Base-by-base conservation (phyloP, 2,888 invertebrate species). In the Tachina fera region DNA sequence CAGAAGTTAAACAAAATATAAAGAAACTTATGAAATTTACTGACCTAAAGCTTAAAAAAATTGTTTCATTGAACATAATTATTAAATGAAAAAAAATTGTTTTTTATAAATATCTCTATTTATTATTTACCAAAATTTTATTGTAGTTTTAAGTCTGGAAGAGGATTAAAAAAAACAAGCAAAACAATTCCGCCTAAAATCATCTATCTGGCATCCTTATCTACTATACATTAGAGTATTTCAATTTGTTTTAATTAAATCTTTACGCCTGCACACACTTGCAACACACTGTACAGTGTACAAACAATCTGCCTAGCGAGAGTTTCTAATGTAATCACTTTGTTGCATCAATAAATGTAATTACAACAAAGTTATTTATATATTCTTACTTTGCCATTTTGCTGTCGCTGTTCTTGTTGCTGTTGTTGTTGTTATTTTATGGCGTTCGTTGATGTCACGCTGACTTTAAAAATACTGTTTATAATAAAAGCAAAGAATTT, bases 271-370 rank as follows among this genome's bases (percentile, higher is more conserved):
- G 9, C 9, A 31, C 2, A 74, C n/a, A 74, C 19, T 51, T 43
- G 1, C 10, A 1, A n/a, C 51, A 5, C 51, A 81, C 80, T 81
- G 65, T 74, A 13, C 31, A 31, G n/a, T n/a, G n/a, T 31, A 31
- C 4, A 10, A 51, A 11, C 9, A 19, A 22, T n/a, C 14, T 61
- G 67, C n/a, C 74, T 67, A 74, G 67, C 53, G 80, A 79, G 67
- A 63, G 68, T 72, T 81, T 81, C 84, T 84, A 77, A 81, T 81
- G 72, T 84, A 84, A 84, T 84, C 76, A 81, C 76, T 80, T 84
- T 68, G 77, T 81, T 84, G 84, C 84, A 77, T 81, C 80, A 84
- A 77, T 72, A 81, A 84, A 72, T 81, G 68, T 80, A 84, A 84
- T 80, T 77, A 84, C 75, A 68, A 56, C 80, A 80, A 70, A 72